Conservation (phyloP, 2,888 invertebrate genomes). For the Dolichomitus sp. region DNA sequence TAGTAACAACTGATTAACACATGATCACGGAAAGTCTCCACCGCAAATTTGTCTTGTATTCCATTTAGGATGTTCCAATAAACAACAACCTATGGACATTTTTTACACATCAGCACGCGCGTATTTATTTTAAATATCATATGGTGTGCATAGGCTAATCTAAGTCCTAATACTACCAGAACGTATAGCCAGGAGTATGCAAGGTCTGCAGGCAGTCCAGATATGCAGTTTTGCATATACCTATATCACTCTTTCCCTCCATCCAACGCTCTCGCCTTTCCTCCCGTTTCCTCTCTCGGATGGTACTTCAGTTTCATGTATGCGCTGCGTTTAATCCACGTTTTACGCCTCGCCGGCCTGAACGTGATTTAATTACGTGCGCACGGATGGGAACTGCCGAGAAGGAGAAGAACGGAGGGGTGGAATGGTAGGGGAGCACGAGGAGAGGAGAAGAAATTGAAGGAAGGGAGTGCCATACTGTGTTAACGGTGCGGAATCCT, state of each 20-base stretch:
- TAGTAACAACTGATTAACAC: too few species aligned
- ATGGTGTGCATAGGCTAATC: not conserved
- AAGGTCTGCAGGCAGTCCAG: not conserved
- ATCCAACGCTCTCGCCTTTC: not conserved
- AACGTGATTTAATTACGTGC: constrained; percentile 77
- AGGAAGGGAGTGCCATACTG: not conserved
- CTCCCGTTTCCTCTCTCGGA: constrained; percentile 4
- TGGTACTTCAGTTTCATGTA: constrained; percentile 68
- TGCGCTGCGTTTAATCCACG: constrained; percentile 77
- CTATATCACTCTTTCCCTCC: constrained; percentile 1
- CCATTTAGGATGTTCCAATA: too few species aligned
- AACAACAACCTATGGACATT: too few species aligned
- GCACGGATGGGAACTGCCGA: constrained; percentile 1
- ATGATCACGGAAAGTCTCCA: too few species aligned
- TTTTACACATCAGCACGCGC: too few species aligned
- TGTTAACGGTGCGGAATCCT: not conserved
- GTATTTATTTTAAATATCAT: too few species aligned
- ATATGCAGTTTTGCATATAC: not conserved
- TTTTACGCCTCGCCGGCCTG: constrained; percentile 74
- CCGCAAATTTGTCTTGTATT: too few species aligned
- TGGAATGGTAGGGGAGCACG: not conserved
- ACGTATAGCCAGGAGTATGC: not conserved
- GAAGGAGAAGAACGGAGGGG: not conserved
- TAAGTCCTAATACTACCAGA: not conserved
- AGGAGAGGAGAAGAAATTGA: constrained; percentile 5